These are phyloP conservation scores for Quadriops clusia DNA, from an alignment of 2,888 invertebrate species.

Conservation along the genomic window DNA sequence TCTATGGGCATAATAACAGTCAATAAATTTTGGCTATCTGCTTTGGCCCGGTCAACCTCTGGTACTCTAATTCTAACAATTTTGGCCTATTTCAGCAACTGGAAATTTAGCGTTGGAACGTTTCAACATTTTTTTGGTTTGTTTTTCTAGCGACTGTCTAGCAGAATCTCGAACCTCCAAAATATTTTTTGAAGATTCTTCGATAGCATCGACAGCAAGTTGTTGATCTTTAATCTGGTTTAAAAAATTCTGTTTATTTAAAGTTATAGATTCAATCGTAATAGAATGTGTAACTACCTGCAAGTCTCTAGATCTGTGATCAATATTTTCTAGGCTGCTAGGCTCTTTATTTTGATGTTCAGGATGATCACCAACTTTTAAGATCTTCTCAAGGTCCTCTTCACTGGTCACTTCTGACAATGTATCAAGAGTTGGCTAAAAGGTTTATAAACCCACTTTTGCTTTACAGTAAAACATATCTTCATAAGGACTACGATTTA, in stretches of 20 bases:
- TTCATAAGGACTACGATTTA: slow-evolving; percentile 14
- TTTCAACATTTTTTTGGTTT: slow-evolving; percentile 13
- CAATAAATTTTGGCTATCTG: slow-evolving; percentile 11
- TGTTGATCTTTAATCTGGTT: no score
- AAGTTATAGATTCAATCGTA: no score
- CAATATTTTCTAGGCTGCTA: no score
- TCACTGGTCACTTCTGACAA: slow-evolving; percentile 8
- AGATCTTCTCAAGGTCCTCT: slow-evolving; percentile 8
- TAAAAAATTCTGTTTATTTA: no score
- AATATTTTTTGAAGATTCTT: no score
- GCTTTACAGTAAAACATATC: slow-evolving; percentile 13
- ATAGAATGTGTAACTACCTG: no score
- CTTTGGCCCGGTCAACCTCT: slow-evolving; percentile 13
- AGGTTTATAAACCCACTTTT: slow-evolving; percentile 11
- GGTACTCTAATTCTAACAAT: slow-evolving; percentile 10
- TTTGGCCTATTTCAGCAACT: slow-evolving; percentile 8
- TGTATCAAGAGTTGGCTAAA: slow-evolving; percentile 7
- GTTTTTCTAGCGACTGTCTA: slow-evolving; percentile 9
- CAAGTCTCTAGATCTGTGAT: no score
- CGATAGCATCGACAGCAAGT: no score
- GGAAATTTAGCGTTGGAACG: slow-evolving; percentile 11
- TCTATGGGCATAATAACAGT: slow-evolving; percentile 8
- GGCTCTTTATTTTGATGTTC: no score
- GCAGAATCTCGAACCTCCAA: slow-evolving; percentile 5
- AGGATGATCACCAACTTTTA: slow-evolving; percentile 2